Base-by-base conservation (phyloP, 2,888 invertebrate species). In the Carterocephalus palaemon region DNA sequence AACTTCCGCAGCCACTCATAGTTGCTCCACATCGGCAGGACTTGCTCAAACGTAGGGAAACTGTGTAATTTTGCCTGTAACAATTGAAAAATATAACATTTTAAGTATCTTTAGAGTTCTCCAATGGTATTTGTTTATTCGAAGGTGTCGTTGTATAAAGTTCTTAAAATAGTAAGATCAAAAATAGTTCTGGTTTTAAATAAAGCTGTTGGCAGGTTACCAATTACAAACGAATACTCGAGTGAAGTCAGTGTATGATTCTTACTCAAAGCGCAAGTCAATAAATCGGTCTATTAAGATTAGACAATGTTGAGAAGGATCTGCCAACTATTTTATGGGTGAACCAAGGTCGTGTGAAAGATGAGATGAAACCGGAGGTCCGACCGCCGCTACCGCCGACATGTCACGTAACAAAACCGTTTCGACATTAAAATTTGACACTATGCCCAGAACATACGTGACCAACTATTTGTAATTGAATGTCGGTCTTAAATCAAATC, bases 361-460 rank as follows among this genome's bases (percentile, higher is more conserved):
- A 67, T 71, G 76, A 84, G 64, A 71, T 58, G 71, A 65, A 72
- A 79, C 65, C 50, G 52, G 68, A 75, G 64, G 62, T 57, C 59
- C 60, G 61, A 49, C 60, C 53, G 63, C 59, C 61, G 64, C 64
- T 52, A 36, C 54, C 62, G 64, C 64, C 66, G 62, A 64, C 60
- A 69, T 65, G 70, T 70, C 70, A 75, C 67, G 70, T 72, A 76
- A 73, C 73, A 64, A 61, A 71, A 74, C 71, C 70, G 67, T 77
- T 75, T 64, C 63, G 59, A 71, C 75, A 79, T 73, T 70, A 79
- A 80, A 82, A 85, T 83, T 81, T 74, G 81, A 83, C 70, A 73
- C 82, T 79, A 61, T 51, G 59, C 57, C 58, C 59, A 59, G 57
- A 64, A 54, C 59, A 65, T 60, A 70, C 63, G 65, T 70, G 68